Base-by-base conservation (phyloP, 2,113 vertebrate species). In the Chascanopsetta lugubris region DNA sequence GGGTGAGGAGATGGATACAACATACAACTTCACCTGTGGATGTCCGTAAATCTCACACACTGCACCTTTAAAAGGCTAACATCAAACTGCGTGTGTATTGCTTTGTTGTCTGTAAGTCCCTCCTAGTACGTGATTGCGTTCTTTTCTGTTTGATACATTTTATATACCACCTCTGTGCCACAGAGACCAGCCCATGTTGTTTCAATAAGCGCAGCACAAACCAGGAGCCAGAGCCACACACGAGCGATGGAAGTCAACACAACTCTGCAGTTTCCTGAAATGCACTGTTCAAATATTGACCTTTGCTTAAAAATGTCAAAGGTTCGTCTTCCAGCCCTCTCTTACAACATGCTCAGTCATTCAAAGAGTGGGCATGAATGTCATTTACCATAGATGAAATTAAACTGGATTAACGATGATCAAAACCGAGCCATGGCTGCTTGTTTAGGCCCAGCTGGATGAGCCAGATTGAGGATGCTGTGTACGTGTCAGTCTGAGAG, bases 371-470 rank as follows among this genome's bases (percentile, higher is more conserved):
- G 61, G 79, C 80, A 88, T 91, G 79, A 91, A 91, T 88, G 87
- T 91, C 79, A 90, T 59, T 76, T 38, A 69, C 17, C 34, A 66
- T 21, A 34, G 78, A 80, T 83, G 83, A 88, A 90, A 91, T 91
- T 88, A 89, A 91, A 88, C 71, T 89, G 70, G 74, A 88, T 86
- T 81, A 88, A 86, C 84, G 68, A 87, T 85, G 67, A 79, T 86
- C 71, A 87, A 65, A 84, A 68, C 74, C 43, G 29, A 53, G 65
- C 53, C 53, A 34, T 49, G 56, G 59, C 34, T 67, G 66, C 86
- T 84, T 84, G 87, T 87, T 80, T 40, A 54, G 69, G 67, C 42
- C 26, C 2, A 2, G 46, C 55, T 61, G 54, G 66, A 75, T 65
- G 7, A 48, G 46, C 11, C 32, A 29, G 34, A 68, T 36, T 47